Conservation (phyloP, 2,113 vertebrate genomes). For the Potamarius usumacintae region DNA sequence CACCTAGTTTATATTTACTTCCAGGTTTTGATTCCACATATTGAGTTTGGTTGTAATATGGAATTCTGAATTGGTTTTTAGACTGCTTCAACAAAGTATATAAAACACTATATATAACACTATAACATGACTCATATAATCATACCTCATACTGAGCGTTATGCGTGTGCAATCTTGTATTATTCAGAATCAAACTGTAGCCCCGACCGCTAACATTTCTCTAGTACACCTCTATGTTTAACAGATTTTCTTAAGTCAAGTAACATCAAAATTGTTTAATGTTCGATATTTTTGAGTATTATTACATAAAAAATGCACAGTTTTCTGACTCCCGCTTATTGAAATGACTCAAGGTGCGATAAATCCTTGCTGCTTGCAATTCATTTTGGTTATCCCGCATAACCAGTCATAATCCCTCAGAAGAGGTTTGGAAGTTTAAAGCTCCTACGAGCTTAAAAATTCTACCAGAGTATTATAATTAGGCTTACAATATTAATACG, state of each 20-base stretch:
- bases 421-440: slow-evolving; percentile 1
- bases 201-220: neutral
- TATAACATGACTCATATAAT: too few relatives aligned
- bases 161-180: neutral
- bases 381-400: neutral
- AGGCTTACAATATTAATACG: slow-evolving; percentile 38
- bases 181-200: neutral
- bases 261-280: neutral
- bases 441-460: neutral
- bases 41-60: neutral
- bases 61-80: neutral
- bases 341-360: neutral
- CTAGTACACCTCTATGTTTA: neutral
- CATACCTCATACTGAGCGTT: neutral
- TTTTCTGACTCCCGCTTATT: neutral
- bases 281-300: too few relatives aligned
- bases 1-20: neutral
- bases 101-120: too few relatives aligned
- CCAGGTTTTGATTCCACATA: neutral
- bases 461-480: slow-evolving; percentile 26
- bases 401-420: slow-evolving; percentile 15
- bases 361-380: neutral
- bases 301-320: neutral
- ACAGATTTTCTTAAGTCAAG: neutral
- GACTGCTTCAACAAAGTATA: neutral